Base-by-base conservation (phyloP, 2,888 invertebrate species). In the Tinea trinotella region DNA sequence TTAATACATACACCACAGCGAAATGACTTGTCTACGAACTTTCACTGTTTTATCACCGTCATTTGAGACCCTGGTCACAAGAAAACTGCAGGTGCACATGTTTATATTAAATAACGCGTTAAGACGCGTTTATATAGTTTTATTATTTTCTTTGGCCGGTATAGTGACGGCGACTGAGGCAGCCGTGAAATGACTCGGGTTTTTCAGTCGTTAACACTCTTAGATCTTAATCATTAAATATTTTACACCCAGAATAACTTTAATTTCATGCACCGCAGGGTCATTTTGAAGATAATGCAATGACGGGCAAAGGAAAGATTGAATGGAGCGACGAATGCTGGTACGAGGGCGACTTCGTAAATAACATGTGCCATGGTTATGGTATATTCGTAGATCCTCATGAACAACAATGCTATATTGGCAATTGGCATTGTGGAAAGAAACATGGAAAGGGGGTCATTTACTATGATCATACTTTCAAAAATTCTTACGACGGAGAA, bases 261-360 rank as follows among this genome's bases (percentile, higher is more conserved):
- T 35, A 40, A 22, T 62, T 30, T n/a, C n/a, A n/a, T n/a, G n/a
- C 2, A 30, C 10, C 4, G 12, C 58, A 90, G 90, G 90, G 90
- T 4, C 66, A 87, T 24, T 90, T 90, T 63, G 70, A 77, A 60
- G 65, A 85, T 30, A 90, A 90, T 58, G 74, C 77, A 63, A 88
- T 89, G 15, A 67, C 68, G 44, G 90, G 90, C 3, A 80, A 76
- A 62, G 90, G 90, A 3, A 62, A 61, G 12, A 71, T 90, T 55
- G 70, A 78, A 36, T 88, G 89, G 79, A 85, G 87, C 55, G 86
- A 89, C 60, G 76, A 87, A 56, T 83, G 84, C 30, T 86, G 84
- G 80, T 90, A 90, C 58, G 76, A 87, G 59, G 90, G 90, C 0
- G 80, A 88, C n/a, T 88, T 90, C 62, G 61, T 63, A 12, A 77